Evolutionary conservation across 2,113 vertebrate genomes (phyloP).

Genomic region (Callithrix jacchus): DNA sequence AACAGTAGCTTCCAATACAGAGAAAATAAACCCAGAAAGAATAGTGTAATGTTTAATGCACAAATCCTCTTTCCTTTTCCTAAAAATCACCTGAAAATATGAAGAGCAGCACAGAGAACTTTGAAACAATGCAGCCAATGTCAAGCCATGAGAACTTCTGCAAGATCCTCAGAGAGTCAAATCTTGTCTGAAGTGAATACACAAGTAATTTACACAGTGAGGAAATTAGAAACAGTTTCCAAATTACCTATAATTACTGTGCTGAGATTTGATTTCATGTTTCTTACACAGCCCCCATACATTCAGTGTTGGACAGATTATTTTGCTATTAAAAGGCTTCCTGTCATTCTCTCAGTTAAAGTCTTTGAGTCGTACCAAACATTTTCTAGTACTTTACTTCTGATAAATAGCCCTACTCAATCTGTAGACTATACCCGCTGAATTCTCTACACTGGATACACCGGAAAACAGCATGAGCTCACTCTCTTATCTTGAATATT

Average conservation of each 20-base stretch:
- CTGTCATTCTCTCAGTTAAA: slow-evolving; percentile 52
- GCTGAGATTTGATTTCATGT: slow-evolving; percentile 61
- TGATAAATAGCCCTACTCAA: slow-evolving; percentile 55
- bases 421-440: slow-evolving; percentile 41
- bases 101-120: slow-evolving; percentile 60
- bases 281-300: slow-evolving; percentile 56
- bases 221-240: slow-evolving; percentile 59
- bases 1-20: slow-evolving; percentile 18
- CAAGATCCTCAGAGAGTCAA: slow-evolving; percentile 40
- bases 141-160: not conserved
- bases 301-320: slow-evolving; percentile 57
- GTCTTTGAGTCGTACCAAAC: slow-evolving; percentile 31
- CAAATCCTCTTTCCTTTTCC: slow-evolving; percentile 52
- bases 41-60: slow-evolving; percentile 48
- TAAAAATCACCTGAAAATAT: slow-evolving; percentile 58
- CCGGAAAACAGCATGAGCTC: slow-evolving; percentile 33
- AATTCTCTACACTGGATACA: slow-evolving; percentile 49
- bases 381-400: slow-evolving; percentile 64
- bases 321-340: slow-evolving; percentile 67
- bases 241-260: slow-evolving; percentile 67
- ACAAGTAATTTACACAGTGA: slow-evolving; percentile 64
- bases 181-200: slow-evolving; percentile 61
- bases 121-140: slow-evolving; percentile 3
- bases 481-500: slow-evolving; percentile 58
- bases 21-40: slow-evolving; percentile 33